Conservation (phyloP, 2,888 invertebrate genomes). For the Sepioteuthis lessoniana region DNA sequence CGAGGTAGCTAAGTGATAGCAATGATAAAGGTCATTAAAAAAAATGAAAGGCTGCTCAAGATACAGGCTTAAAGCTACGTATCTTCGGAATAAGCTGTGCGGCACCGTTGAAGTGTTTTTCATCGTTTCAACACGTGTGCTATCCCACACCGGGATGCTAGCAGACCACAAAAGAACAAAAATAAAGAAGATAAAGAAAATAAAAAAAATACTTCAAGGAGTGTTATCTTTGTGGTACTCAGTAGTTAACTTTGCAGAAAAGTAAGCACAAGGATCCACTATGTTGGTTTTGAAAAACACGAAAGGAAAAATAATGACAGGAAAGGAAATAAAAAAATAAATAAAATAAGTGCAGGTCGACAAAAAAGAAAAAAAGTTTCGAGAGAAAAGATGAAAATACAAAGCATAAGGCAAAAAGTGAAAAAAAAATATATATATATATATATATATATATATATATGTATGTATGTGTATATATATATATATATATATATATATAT, state of each 20-base stretch:
- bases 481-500: no score
- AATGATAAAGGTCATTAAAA: no score
- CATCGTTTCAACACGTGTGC: not conserved
- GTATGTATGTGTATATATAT: no score
- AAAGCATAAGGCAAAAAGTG: no score
- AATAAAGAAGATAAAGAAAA: no score
- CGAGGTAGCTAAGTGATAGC: not conserved
- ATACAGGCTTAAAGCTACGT: not conserved
- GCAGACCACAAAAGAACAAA: not conserved
- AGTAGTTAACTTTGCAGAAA: not conserved
- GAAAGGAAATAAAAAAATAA: no score
- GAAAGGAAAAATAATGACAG: not conserved
- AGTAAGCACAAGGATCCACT: slow-evolving; percentile 7
- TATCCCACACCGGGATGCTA: not conserved
- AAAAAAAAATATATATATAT: no score
- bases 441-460: no score
- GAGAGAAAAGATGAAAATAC: no score
- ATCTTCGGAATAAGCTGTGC: not conserved
- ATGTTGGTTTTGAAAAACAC: not conserved
- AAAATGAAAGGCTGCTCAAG: not conserved
- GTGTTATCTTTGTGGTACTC: not conserved
- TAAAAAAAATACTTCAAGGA: not conserved
- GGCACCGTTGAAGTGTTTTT: slow-evolving; percentile 10
- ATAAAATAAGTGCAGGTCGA: no score
- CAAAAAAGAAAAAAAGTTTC: no score